Evolutionary conservation across 2,113 vertebrate species (phyloP), one percentile per base, ranked within the genome.

Genomic region (Junco hyemalis): DNA sequence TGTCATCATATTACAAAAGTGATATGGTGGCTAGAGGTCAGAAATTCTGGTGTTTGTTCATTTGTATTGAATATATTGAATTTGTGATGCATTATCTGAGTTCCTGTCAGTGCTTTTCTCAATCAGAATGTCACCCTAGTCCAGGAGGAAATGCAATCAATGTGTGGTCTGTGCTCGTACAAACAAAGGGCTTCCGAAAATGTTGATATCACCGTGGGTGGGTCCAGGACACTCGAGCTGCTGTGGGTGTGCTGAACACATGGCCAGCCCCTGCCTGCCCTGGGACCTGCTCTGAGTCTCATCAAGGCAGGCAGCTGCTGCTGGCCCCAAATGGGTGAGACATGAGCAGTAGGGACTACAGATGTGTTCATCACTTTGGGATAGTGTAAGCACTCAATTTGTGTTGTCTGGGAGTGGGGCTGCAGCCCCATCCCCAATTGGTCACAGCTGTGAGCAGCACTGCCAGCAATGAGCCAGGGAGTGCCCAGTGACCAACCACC

Each of bases 1-100:
- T 91, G 77, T 94, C 92, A 92, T 88, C 82, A 81, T 91, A 90
- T 92, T 96, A 92, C 44, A 93, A 90, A 87, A 92, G 89, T 83
- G 56, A 50, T 69, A 66, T 73, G 93, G 66, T 53, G 71, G 66
- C 93, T 79, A 70, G 76, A 85, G 85, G 92, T 91, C 61, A 86
- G 61, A 74, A 84, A 92, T 68, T 71, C 84, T 74, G 77, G 31
- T 93, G 86, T 96, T 97, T 96, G 51, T 33, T 72, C 88, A 63
- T 83, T 83, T 90, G 25, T 81, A 86, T 54, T 42, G 44, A 93
- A 86, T 80, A 82, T 87, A 83, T 86, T 88, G 68, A 72, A 92
- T 78, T 76, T 59, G 29, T 40, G 66, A 54, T 61, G 40, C 36
- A 42, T 88, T 88, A 74, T 84, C 48, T 69, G 76, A 57, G 45